These are phyloP conservation scores for Threskiornis aethiopicus DNA, from an alignment of 2,797 vertebrate species.

Conservation along the genomic window DNA sequence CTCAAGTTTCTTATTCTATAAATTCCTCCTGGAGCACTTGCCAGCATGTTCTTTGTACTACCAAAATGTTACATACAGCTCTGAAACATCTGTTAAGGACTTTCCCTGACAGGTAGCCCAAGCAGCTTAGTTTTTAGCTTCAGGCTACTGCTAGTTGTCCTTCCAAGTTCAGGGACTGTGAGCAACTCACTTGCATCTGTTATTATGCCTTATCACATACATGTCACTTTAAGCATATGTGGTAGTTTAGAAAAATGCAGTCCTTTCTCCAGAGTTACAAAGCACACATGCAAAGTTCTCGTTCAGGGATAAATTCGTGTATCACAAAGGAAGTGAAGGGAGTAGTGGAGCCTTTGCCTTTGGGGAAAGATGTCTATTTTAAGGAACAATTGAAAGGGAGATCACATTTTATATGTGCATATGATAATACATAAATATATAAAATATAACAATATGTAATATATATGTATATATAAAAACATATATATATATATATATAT, in stretches of 20 bases:
- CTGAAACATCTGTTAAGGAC: background rate
- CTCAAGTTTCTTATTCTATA: background rate
- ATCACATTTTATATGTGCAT: background rate
- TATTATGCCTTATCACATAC: background rate
- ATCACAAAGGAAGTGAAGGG: background rate
- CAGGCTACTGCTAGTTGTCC: background rate
- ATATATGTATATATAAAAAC: no score
- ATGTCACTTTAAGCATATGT: background rate
- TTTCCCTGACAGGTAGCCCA: background rate
- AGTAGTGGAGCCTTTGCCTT: accelerated
- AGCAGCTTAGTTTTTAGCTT: background rate
- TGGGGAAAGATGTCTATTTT: background rate
- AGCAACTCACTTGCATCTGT: background rate
- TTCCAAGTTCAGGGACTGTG: background rate
- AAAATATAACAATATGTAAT: background rate
- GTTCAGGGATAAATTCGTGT: background rate
- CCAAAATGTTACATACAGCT: background rate
- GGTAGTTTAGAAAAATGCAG: background rate
- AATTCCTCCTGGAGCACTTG: background rate
- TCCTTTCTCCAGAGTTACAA: background rate
- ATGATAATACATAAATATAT: background rate
- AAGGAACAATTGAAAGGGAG: background rate
- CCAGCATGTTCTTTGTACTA: background rate
- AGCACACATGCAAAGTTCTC: background rate
- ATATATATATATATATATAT: background rate